A percentile compares a stretch with the other conserved stretches of the same genome.
These are phyloP conservation scores for Parascotia fuliginaria DNA, from an alignment of 2,888 invertebrate genomes.

Conservation along the genomic window DNA sequence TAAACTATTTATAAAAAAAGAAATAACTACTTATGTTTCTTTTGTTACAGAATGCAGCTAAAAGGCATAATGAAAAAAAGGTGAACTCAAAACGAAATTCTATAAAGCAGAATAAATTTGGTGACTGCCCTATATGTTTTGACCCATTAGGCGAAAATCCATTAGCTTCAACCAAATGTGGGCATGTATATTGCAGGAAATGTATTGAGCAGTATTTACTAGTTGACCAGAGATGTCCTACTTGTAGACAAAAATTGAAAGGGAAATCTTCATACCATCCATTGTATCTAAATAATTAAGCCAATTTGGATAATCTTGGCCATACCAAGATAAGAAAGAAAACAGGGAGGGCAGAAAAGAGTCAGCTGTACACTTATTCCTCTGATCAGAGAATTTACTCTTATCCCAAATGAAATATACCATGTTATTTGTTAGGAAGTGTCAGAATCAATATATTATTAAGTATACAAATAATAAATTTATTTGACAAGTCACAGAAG, in stretches of 20 bases:
- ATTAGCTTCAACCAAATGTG: constrained; percentile 70
- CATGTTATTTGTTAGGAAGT: too few relatives aligned
- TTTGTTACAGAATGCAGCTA: constrained; percentile 3
- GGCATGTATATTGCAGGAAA: constrained; percentile 65
- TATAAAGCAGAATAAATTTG: constrained; percentile 31
- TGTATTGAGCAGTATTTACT: constrained; percentile 56
- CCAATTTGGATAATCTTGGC: too few relatives aligned
- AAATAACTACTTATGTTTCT: too few relatives aligned
- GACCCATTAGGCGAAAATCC: constrained; percentile 61
- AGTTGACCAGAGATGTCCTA: constrained; percentile 60
- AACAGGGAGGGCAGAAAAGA: too few relatives aligned
- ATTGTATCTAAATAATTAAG: constrained; percentile 40
- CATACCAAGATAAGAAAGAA: too few relatives aligned
- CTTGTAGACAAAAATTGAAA: constrained; percentile 57
- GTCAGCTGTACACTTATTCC: too few relatives aligned
- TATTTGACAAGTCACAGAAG: too few relatives aligned
- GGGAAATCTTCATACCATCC: constrained; percentile 59
- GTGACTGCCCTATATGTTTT: constrained; percentile 68
- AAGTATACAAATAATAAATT: too few relatives aligned
- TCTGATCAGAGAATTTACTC: too few relatives aligned
- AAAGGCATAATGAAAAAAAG: background rate
- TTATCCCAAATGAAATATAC: too few relatives aligned
- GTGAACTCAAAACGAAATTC: background rate
- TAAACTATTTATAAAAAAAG: too few relatives aligned
- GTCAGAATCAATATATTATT: too few relatives aligned